These are phyloP conservation scores for Sphaerophoria rueppellii DNA, from an alignment of 2,888 invertebrate genomes.

Conservation along the genomic window DNA sequence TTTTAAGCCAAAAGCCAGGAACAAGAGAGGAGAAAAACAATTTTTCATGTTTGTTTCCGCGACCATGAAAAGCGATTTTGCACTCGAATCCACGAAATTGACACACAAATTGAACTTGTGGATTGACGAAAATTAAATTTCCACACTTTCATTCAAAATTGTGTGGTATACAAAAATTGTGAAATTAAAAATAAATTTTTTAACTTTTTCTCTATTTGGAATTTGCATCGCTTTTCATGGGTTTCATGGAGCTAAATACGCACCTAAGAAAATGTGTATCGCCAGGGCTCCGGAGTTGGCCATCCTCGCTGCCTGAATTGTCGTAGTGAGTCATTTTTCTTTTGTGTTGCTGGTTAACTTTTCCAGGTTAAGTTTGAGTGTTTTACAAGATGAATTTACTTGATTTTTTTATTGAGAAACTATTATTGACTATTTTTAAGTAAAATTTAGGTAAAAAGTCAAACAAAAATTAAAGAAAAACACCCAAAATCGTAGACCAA, in stretches of 20 bases:
- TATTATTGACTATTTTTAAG: constrained; percentile 12
- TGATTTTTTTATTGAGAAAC: constrained; percentile 15
- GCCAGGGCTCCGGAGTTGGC: constrained; percentile 90
- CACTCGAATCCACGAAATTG: neutral
- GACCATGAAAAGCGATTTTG: constrained; percentile 70
- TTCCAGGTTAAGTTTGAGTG: constrained; percentile 4
- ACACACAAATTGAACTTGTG: constrained; percentile 10
- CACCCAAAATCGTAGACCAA: constrained; percentile 39
- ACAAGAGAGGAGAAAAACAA: constrained; percentile 71
- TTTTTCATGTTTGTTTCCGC: constrained; percentile 61
- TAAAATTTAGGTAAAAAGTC: constrained; percentile 48
- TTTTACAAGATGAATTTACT: neutral
- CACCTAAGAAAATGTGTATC: constrained; percentile 83
- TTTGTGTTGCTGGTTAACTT: neutral
- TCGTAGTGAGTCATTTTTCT: constrained; percentile 75
- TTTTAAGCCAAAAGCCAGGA: constrained; percentile 70
- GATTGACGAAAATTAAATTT: constrained; percentile 30
- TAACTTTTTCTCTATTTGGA: constrained; percentile 43
- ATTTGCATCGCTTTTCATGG: constrained; percentile 77
- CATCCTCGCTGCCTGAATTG: constrained; percentile 88
- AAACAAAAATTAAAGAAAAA: constrained; percentile 52
- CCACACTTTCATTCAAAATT: constrained; percentile 40
- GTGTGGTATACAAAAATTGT: constrained; percentile 22
- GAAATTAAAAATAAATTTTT: neutral
- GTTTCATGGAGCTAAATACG: constrained; percentile 76